Evolutionary conservation across 2,797 vertebrate species (phyloP).

Genomic region (Takifugu rubripes): DNA sequence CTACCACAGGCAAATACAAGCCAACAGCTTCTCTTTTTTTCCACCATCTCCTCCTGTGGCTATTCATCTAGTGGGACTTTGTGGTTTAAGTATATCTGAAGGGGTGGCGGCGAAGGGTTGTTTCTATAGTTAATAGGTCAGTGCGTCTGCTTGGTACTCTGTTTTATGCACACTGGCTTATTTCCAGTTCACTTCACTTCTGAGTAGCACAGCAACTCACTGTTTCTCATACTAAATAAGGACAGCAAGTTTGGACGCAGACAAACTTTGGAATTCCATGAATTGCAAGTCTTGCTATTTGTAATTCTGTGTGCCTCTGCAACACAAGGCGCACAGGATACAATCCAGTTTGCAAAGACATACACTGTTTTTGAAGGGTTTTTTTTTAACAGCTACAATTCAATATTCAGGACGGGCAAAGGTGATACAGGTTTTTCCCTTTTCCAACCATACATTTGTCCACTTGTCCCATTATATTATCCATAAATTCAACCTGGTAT

Average conservation of each 20-base stretch:
- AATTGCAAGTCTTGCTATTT: conserved; percentile 24
- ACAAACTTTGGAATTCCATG: conserved; percentile 47
- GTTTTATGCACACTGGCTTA: conserved; percentile 62
- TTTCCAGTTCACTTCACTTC: conserved; percentile 67
- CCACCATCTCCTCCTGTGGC: conserved; percentile 27
- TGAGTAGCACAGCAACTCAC: conserved; percentile 24
- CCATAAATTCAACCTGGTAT: too few species aligned
- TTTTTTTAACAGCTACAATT: conserved; percentile 7
- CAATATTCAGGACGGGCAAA: background rate
- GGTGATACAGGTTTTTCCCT: too few species aligned
- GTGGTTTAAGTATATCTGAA: conserved; percentile 1
- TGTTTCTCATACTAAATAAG: conserved; percentile 54
- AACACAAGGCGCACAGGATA: too few species aligned
- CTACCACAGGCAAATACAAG: conserved; percentile 29
- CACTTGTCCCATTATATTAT: too few species aligned
- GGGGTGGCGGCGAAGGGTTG: too few species aligned
- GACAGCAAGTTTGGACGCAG: conserved; percentile 45
- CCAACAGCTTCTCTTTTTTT: conserved; percentile 33
- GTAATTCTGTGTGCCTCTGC: conserved; percentile 3
- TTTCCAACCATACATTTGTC: too few species aligned
- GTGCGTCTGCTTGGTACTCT: conserved; percentile 58
- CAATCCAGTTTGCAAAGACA: conserved; percentile 12
- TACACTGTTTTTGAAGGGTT: conserved; percentile 20
- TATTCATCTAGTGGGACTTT: conserved; percentile 6
- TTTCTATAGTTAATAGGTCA: conserved; percentile 19